Conservation (phyloP, 2,113 vertebrate genomes). For the Psophia crepitans region DNA sequence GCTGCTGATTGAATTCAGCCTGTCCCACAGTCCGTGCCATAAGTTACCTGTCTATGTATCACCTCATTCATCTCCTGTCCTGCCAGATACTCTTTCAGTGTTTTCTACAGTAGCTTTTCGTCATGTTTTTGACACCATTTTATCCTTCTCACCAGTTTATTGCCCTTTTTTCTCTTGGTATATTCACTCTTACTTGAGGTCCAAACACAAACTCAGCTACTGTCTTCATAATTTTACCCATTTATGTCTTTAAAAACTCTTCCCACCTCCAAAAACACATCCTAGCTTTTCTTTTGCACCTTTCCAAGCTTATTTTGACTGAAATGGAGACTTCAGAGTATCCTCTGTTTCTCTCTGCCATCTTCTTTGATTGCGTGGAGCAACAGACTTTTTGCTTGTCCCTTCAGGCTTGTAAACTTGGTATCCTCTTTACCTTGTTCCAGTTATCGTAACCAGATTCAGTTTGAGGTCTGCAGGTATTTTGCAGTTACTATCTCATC, state of each 20-base stretch:
- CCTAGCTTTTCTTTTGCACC: background rate
- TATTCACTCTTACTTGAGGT: background rate
- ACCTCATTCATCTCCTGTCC: background rate
- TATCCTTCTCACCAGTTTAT: background rate
- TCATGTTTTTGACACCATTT: background rate
- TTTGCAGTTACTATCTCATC: background rate
- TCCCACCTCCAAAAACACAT: background rate
- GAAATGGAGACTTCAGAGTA: background rate
- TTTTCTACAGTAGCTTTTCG: background rate
- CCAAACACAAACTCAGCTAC: background rate
- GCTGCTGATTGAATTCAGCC: background rate
- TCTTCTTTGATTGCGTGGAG: background rate
- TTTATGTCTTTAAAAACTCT: background rate
- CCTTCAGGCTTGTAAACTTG: background rate
- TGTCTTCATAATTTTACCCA: background rate
- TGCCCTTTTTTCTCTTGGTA: background rate
- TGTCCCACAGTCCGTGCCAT: background rate
- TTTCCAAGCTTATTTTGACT: background rate
- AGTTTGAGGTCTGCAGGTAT: background rate
- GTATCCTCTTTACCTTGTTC: background rate
- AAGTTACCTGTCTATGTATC: background rate
- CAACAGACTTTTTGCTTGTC: background rate
- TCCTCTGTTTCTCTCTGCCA: background rate
- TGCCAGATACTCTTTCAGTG: background rate
- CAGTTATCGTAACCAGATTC: background rate